Base-by-base conservation (phyloP, 2,888 invertebrate species). In the Habroteleia sp. region DNA sequence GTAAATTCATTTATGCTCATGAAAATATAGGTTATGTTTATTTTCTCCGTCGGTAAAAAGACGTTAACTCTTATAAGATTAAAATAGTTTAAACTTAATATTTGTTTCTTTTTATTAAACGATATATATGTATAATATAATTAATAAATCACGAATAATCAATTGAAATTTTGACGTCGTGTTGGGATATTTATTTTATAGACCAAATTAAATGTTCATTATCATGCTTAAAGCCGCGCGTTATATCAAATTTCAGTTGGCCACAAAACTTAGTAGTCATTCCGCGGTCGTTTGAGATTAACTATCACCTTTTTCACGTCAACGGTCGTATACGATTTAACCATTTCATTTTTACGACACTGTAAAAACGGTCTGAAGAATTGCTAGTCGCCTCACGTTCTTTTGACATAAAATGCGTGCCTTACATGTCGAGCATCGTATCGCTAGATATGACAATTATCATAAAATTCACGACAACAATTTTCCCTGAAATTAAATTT, bases 331-430 rank as follows among this genome's bases (percentile, higher is more conserved):
- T 60, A 73, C 52, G 58, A 68, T 63, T 71, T 66, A 66, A 71
- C 56, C 75, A 41, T 75, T 75, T 56, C 48, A 65, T 78, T 80
- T 84, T 82, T 81, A 81, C 78, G 83, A 77, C 69, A 73, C 79
- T 48, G 76, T 82, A 82, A 83, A 84, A 80, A 78, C 52, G 11
- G 63, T 31, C 42, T 69, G 69, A 81, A 80, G 81, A 82, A 85
- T 86, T 82, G 79, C 79, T 62, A 83, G 81, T 83, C 80, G 66
- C 66, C 80, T 83, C 83, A 81, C 83, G 83, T 84, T 78, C 71
- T 78, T 77, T 72, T 69, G 58, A 74, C 79, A 77, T 79, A 79
- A 81, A 83, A 81, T 42, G 58, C 56, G 35, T 50, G 48, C 48
- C 50, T 41, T 44, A 23, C 69, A 54, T 69, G 44, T 39, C 60